Evolutionary conservation across 2,888 invertebrate species (phyloP), one percentile per base, ranked within the genome.

Genomic region (Cremastinae sp.): DNA sequence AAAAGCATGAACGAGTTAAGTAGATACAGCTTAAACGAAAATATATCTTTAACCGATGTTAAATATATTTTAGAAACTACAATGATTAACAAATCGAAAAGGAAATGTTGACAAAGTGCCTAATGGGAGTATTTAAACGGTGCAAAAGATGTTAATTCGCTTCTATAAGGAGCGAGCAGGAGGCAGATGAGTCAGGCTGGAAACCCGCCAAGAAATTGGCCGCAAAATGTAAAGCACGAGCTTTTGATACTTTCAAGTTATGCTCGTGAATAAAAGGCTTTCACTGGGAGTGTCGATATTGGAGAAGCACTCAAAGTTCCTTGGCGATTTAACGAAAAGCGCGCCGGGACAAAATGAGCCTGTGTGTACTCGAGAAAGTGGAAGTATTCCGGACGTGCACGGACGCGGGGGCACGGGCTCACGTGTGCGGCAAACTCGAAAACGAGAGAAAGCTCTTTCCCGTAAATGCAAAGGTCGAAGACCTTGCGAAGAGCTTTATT

Each of bases 401-500:
- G 16, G n/a, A 45, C 41, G 18, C 14, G 8, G 34, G 14, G 9
- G 41, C 36, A 61, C 28, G 45, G 28, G 43, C 45, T 36, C 56
- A 34, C 22, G 18, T 28, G 18, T 28, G 16, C 10, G 53, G 28
- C 43, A 58, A 28, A 59, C 65, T 45, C 9, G 38, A 65, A 65
- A 65, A 66, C 58, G 65, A 73, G 36, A 53, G 36, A 62, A 64
- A 73, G 22, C 65, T 49, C 38, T n/a, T 34, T 22, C 9, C 18
- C 47, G 28, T 12, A n/a, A 10, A 10, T n/a, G 3, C 4, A 20
- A 59, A 36, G 65, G 18, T 41, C 43, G 56, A 45, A 53, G 51
- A 38, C 64, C 58, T 51, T 58, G 43, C 22, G 5, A 43, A 65
- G 58, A 58, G 72, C 72, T 66, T 59, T 58, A 64, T 65, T 53